Base-by-base conservation (phyloP, 1,140 invertebrate genomes). In the Hyles euphorbiae region DNA sequence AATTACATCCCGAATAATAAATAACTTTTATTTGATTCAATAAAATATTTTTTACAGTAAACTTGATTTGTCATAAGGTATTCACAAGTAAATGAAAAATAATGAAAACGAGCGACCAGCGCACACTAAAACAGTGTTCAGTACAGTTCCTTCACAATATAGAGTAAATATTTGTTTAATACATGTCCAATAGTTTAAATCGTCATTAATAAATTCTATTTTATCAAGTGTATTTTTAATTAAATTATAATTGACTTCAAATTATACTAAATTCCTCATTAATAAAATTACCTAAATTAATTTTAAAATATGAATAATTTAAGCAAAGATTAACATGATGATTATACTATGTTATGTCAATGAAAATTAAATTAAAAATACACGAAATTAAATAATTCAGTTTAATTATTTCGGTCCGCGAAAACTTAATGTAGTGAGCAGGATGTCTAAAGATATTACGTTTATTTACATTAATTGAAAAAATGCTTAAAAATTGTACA, bases 391-490 rank as follows among this genome's bases (percentile, higher is more conserved):
- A 5, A 5, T 40, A 40, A 40, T 22, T 22, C 36, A 40, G 1
- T 40, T 40, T 40, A 40, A 5, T 40, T 40, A 40, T 5, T 40
- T 40, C 36, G 36, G 8, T 40, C 8, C 36, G 36, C 36, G 8
- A 40, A 40, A 40, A 40, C 36, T 40, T 40, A 40, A 40, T 40
- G 8, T 40, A 40, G 36, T 40, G 36, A 40, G 36, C 36, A 40
- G 36, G 36, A 40, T 40, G 36, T 40, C 36, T 40, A 40, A 40
- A 40, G n/a, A 56, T 40, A 56, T 22, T 56, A 48, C 34, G 34
- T 40, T 49, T 49, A 56, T 56, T 44, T 49, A 40, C 36, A 40
- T 5, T 40, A 40, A 40, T 40, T 22, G 22, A 22, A 22, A 8
- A 40, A 40, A 40, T 40, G 36, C 36, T 40, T 22, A 40, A 40